These are phyloP conservation scores for Phenganax subtilis DNA, from an alignment of 92 coral and sea anemone species.

Conservation along the genomic window DNA sequence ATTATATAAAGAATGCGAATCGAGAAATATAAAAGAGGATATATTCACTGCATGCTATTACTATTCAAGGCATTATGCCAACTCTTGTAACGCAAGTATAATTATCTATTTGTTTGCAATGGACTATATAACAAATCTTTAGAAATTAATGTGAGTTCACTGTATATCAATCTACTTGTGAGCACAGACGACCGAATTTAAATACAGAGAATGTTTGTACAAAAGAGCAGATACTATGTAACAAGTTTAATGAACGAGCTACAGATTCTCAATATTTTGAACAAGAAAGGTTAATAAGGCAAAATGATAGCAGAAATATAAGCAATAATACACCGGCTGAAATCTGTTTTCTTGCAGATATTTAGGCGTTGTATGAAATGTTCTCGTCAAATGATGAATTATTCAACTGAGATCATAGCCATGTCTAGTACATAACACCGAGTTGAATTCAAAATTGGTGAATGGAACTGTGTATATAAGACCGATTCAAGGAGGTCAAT, in stretches of 20 bases:
- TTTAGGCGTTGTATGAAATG: constrained; percentile 36
- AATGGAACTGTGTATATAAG: neutral
- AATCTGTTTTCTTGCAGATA: neutral
- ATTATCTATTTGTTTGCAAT: constrained; percentile 24
- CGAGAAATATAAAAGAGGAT: neutral
- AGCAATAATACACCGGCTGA: neutral
- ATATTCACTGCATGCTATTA: neutral
- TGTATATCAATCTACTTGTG: neutral
- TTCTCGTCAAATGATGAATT: constrained; percentile 21
- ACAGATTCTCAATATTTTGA: neutral
- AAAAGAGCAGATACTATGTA: neutral
- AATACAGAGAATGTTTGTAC: neutral
- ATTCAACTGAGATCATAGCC: constrained; percentile 35
- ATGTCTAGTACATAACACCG: constrained; percentile 17
- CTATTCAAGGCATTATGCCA: neutral
- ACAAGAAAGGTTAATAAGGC: neutral
- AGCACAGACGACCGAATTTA: neutral
- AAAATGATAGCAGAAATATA: neutral
- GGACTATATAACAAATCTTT: neutral
- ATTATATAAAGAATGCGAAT: constrained; percentile 1
- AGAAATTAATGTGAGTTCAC: neutral
- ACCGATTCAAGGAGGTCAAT: neutral
- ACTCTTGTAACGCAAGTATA: constrained; percentile 3
- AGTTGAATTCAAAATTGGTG: constrained; percentile 2
- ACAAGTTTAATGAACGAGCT: neutral